These are phyloP conservation scores for Pseudomugil tenellus DNA, from an alignment of 2,797 vertebrate species.

Conservation along the genomic window DNA sequence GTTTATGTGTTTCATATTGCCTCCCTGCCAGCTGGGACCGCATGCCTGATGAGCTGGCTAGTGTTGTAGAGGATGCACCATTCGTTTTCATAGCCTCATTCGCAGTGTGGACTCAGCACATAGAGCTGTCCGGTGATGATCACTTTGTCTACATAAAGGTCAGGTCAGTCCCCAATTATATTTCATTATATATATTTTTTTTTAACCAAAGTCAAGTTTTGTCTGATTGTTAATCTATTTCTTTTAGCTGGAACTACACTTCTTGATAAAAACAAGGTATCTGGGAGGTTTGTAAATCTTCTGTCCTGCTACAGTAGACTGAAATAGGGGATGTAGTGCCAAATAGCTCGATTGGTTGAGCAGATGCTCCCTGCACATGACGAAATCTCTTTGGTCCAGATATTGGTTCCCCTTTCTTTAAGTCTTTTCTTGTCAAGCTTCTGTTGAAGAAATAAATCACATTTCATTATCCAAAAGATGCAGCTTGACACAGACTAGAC, in stretches of 20 bases:
- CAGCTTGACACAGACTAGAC: neutral
- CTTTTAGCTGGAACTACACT: neutral
- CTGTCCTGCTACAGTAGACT: too few species aligned
- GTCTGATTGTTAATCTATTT: neutral
- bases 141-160: slow-evolving; percentile 51
- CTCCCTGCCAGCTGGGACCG: slow-evolving; percentile 71
- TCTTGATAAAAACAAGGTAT: neutral
- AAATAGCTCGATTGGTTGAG: neutral
- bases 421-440: neutral
- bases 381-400: neutral
- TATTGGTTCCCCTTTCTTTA: neutral
- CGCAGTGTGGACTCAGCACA: slow-evolving; percentile 33
- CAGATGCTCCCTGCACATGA: neutral
- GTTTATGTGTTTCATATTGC: slow-evolving; percentile 80
- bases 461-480: neutral
- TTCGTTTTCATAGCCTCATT: slow-evolving; percentile 48
- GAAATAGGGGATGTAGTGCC: neutral
- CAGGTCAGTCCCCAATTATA: slow-evolving; percentile 19
- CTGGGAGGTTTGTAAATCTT: neutral
- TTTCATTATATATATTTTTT: too few species aligned
- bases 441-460: neutral
- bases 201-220: neutral
- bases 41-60: slow-evolving; percentile 65
- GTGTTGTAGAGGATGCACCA: slow-evolving; percentile 44
- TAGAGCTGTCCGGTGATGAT: slow-evolving; percentile 45